These are phyloP conservation scores for Chrysemys picta DNA, from an alignment of 2,113 vertebrate genomes.

Conservation along the genomic window DNA sequence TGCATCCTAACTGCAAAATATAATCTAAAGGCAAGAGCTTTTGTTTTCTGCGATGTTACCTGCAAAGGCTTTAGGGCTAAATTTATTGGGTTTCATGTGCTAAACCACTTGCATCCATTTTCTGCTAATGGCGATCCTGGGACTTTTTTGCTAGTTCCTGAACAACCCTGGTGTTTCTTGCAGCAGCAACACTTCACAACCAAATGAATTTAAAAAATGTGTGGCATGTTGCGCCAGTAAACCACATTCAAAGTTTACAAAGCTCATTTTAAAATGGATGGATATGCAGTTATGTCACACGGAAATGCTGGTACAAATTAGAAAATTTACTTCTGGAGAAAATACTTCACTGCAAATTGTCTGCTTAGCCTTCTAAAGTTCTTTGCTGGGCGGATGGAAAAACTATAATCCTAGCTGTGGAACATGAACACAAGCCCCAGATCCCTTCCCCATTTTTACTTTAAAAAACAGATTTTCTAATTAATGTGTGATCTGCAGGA, in stretches of 20 bases:
- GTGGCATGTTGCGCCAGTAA: no score
- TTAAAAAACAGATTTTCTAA: not conserved
- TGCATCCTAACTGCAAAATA: not conserved
- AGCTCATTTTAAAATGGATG: not conserved
- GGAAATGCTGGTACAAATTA: not conserved
- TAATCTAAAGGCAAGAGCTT: not conserved
- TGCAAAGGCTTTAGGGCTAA: not conserved
- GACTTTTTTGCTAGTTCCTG: not conserved
- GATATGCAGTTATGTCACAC: not conserved
- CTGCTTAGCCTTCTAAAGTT: not conserved
- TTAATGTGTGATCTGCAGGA: not conserved
- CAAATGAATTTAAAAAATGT: not conserved
- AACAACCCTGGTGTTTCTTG: accelerated
- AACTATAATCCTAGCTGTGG: accelerated
- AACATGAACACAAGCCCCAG: not conserved
- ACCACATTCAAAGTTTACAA: not conserved
- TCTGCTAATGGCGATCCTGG: not conserved
- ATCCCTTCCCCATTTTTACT: not conserved
- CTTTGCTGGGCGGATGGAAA: not conserved
- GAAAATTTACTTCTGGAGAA: not conserved
- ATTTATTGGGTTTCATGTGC: accelerated
- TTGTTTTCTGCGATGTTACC: not conserved
- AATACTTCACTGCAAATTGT: not conserved
- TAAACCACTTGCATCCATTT: not conserved
- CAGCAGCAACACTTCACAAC: not conserved